These are phyloP conservation scores for Cyaniris semiargus DNA, from an alignment of 2,888 invertebrate species.

Conservation along the genomic window DNA sequence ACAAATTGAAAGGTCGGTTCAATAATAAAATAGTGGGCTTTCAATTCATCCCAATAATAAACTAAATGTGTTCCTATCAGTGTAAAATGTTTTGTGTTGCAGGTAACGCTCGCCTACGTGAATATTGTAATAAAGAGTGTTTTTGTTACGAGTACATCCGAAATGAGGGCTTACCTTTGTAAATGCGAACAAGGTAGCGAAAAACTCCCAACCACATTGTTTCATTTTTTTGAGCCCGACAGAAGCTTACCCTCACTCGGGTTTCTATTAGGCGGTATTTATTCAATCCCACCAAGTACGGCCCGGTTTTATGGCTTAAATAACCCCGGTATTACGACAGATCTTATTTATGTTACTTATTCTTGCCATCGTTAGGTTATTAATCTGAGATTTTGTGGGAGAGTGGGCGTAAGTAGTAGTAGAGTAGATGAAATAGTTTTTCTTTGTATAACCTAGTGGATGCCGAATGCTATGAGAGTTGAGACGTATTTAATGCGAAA, in stretches of 20 bases:
- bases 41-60: neutral
- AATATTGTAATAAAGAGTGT: constrained; percentile 29
- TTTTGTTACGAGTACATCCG: constrained; percentile 44
- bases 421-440: too few relatives aligned
- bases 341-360: neutral
- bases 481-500: too few relatives aligned
- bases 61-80: constrained; percentile 21
- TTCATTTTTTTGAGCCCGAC: constrained; percentile 59
- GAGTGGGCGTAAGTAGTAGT: too few relatives aligned
- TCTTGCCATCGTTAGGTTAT: neutral
- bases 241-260: constrained; percentile 61
- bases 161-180: constrained; percentile 52
- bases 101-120: constrained; percentile 25
- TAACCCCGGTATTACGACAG: constrained; percentile 6
- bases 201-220: constrained; percentile 59
- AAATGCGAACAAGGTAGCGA: constrained; percentile 59
- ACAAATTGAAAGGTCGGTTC: neutral
- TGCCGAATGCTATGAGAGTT: too few relatives aligned
- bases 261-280: constrained; percentile 61
- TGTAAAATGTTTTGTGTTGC: constrained; percentile 23
- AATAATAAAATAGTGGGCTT: constrained; percentile 6
- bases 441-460: too few relatives aligned
- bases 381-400: neutral
- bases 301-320: constrained; percentile 6
- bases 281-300: constrained; percentile 6